These are phyloP conservation scores for Hecatera dysodea DNA, from an alignment of 2,888 invertebrate species.

Conservation along the genomic window DNA sequence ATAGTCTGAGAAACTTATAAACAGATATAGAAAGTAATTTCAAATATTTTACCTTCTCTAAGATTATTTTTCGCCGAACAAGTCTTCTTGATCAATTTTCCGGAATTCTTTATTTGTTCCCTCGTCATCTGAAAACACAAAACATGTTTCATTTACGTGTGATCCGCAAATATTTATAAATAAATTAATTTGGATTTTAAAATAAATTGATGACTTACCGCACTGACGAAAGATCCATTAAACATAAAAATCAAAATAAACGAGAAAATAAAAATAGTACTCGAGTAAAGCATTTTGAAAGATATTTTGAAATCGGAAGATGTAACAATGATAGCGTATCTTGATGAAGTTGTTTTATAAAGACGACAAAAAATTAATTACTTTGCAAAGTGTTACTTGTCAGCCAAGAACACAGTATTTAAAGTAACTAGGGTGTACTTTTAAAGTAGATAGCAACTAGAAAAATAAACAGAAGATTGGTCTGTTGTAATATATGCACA, in stretches of 20 bases:
- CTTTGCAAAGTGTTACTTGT: conserved; percentile 34
- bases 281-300: conserved; percentile 33
- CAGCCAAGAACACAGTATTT: conserved; percentile 26
- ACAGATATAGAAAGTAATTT: too few relatives aligned
- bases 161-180: neutral
- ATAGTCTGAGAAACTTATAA: neutral
- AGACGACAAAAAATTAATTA: conserved; percentile 41
- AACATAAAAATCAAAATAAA: conserved; percentile 25
- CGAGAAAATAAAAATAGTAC: conserved; percentile 25
- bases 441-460: conserved; percentile 9
- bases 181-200: neutral
- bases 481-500: neutral
- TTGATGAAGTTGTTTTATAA: conserved; percentile 38
- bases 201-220: conserved; percentile 49
- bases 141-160: neutral
- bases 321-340: conserved; percentile 30
- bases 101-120: conserved; percentile 76
- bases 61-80: conserved; percentile 76
- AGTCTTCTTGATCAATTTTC: conserved; percentile 74
- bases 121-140: conserved; percentile 73
- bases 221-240: conserved; percentile 28
- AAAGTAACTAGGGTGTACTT: conserved; percentile 30
- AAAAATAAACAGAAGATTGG: conserved; percentile 21
- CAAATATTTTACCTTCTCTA: conserved; percentile 70
- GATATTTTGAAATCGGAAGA: conserved; percentile 2